phyloP scores from a whole-genome alignment of 2,888 invertebrate genomes.

The Temnothorax rugatulus region DNA sequence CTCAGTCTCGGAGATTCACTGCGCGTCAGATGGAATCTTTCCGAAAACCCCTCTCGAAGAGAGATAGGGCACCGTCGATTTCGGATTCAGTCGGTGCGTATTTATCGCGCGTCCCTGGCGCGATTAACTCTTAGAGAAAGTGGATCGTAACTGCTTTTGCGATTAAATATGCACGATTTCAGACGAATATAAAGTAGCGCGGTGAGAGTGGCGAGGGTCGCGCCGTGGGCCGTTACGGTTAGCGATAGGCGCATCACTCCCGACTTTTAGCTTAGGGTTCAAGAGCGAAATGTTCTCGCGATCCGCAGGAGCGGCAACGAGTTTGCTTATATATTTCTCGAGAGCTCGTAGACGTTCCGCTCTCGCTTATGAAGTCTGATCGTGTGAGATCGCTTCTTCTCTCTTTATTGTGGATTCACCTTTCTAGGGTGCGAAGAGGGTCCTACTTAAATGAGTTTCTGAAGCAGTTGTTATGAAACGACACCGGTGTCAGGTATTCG shows the following conservation, averaged over 20 bases:
- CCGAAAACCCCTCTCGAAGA: slow-evolving; percentile 37
- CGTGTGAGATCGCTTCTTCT: slow-evolving; percentile 74
- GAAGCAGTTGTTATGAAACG: slow-evolving; percentile 55
- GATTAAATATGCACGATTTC: slow-evolving; percentile 84
- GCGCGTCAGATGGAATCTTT: slow-evolving; percentile 48
- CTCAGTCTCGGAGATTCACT: slow-evolving; percentile 41
- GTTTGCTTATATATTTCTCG: slow-evolving; percentile 66
- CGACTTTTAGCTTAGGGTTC: slow-evolving; percentile 79
- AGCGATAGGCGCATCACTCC: slow-evolving; percentile 42
- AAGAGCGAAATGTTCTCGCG: slow-evolving; percentile 62
- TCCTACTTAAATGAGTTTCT: slow-evolving; percentile 40
- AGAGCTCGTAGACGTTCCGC: slow-evolving; percentile 53
- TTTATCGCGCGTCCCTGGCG: slow-evolving; percentile 65
- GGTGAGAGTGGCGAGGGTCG: slow-evolving; percentile 49
- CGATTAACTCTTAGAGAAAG: slow-evolving; percentile 81
- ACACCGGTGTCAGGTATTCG: slow-evolving; percentile 55
- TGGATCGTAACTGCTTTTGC: slow-evolving; percentile 78
- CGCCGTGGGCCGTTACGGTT: slow-evolving; percentile 3
- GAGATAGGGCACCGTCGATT: slow-evolving; percentile 40
- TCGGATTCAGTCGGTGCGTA: slow-evolving; percentile 53
- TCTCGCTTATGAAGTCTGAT: slow-evolving; percentile 79
- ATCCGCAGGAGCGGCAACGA: slow-evolving; percentile 52
- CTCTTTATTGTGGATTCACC: slow-evolving; percentile 56
- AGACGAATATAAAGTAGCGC: slow-evolving; percentile 82
- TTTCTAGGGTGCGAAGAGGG: slow-evolving; percentile 44